Evolutionary conservation across 1,140 invertebrate genomes (phyloP).

Genomic region (Drosophila neocordata): DNA sequence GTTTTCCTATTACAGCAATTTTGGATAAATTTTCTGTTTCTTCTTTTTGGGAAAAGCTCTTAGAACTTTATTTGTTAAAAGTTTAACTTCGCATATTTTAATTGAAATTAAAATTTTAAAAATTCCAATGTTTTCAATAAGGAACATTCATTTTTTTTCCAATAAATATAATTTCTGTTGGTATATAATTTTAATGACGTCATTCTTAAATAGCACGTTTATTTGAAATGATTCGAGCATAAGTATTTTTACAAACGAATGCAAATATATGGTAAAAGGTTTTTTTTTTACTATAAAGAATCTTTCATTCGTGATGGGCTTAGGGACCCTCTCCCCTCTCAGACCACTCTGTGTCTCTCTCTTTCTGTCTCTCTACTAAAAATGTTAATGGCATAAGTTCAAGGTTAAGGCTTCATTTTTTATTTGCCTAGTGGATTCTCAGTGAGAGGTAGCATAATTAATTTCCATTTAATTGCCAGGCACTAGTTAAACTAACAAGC

Average conservation of each 20-base stretch:
- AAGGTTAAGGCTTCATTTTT: slow-evolving; percentile 60
- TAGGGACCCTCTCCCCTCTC: background rate
- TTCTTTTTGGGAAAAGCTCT: too few relatives aligned
- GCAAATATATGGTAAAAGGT: background rate
- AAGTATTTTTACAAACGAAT: background rate
- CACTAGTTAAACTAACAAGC: slow-evolving; percentile 79
- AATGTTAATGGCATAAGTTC: slow-evolving; percentile 52
- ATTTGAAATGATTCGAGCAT: background rate
- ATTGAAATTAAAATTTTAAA: too few relatives aligned
- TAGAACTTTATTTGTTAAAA: too few relatives aligned
- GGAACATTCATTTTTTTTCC: too few relatives aligned
- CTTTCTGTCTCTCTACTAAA: background rate
- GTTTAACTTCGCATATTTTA: too few relatives aligned
- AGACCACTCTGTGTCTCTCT: background rate
- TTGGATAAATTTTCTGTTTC: too few relatives aligned
- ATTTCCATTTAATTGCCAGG: slow-evolving; percentile 77
- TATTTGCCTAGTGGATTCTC: slow-evolving; percentile 46
- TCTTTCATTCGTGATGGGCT: background rate
- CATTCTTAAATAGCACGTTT: background rate
- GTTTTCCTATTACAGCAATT: background rate
- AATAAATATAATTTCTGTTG: background rate
- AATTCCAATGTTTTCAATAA: too few relatives aligned
- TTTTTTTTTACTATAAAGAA: background rate
- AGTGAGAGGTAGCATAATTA: slow-evolving; percentile 73
- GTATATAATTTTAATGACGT: background rate